Percentiles rank a stretch among this genome's conserved stretches.
Conservation (phyloP, 1,140 invertebrate genomes). For the Nixonia krombeini region DNA sequence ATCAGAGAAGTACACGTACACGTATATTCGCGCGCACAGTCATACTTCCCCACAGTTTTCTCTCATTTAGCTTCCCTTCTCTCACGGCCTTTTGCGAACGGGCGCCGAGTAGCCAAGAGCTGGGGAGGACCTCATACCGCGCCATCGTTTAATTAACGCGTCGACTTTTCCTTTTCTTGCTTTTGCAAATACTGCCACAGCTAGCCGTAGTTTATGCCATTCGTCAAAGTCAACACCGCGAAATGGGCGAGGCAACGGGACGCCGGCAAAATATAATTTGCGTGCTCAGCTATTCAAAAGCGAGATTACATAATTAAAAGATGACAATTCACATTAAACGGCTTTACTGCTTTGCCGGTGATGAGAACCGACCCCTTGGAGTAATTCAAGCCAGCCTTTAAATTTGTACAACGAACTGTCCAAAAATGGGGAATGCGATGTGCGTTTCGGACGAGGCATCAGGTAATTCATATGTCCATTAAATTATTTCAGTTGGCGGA, state of each 20-base stretch:
- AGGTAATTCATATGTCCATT: no score
- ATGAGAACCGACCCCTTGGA: no score
- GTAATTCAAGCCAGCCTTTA: no score
- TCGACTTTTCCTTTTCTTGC: constrained; percentile 9
- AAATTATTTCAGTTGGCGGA: constrained; percentile 35
- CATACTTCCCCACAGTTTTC: constrained; percentile 30
- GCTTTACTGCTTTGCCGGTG: constrained; percentile 17
- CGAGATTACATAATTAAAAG: constrained; percentile 31
- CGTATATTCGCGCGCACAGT: no score
- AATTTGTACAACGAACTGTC: constrained; percentile 15
- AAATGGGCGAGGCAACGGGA: constrained; percentile 40
- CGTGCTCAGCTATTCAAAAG: constrained; percentile 19
- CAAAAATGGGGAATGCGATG: no score
- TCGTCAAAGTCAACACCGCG: constrained; percentile 45
- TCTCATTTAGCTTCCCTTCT: constrained; percentile 20
- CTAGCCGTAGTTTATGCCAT: constrained; percentile 41
- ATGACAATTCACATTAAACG: constrained; percentile 42
- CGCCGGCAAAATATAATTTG: constrained; percentile 36
- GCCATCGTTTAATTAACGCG: constrained; percentile 40
- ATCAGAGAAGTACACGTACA: no score
- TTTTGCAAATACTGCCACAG: constrained; percentile 36
- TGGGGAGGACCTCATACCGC: constrained; percentile 12
- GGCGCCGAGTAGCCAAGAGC: constrained; percentile 19
- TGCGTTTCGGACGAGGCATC: no score
- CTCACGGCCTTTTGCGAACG: constrained; percentile 31